Base-by-base conservation (phyloP, 2,113 vertebrate species). In the Edolisoma coerulescens region DNA sequence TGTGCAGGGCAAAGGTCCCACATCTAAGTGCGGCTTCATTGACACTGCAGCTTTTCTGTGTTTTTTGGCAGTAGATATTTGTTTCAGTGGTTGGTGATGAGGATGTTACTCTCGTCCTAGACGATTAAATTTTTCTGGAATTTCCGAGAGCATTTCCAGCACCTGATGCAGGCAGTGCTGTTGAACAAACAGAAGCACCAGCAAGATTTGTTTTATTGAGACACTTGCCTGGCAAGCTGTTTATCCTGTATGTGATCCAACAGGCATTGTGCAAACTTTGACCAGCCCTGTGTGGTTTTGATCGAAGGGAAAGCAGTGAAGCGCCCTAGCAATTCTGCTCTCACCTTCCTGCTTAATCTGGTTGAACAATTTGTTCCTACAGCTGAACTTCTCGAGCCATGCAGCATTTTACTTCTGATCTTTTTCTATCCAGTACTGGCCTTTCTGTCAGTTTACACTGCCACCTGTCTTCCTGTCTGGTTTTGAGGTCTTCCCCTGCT, bases 161-260 rank as follows among this genome's bases (percentile, higher is more conserved):
- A 84, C 16, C 7, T 0, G 0, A 19, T 89, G 24, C 23, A 56
- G 47, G 44, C n/a, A 49, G 65, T 68, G 57, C 49, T 22, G 0
- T 24, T 90, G 69, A 70, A 82, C 74, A 82, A 87, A 59, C 69
- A 93, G 79, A 54, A 94, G 65, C 81, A 79, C 30, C 30, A 69
- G 65, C 42, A 56, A 60, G 44, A 50, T 89, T 47, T 90, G 39
- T 78, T 93, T 59, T 56, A 59, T 19, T 87, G 44, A 54, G 71
- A 44, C 10, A 2, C 49, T 91, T 71, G 68, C 53, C 37, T 73
- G 77, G 84, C 70, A 87, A 61, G 39, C 30, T 87, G 18, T 67
- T 87, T 75, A 59, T 75, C 35, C 76, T 77, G 19, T 67, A 8
- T 33, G 56, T 23, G 56, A 61, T 75, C 60, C 73, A 95, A 11